phyloP scores from a whole-genome alignment of 2,888 invertebrate genomes.

The Ischnus inquisitorius region DNA sequence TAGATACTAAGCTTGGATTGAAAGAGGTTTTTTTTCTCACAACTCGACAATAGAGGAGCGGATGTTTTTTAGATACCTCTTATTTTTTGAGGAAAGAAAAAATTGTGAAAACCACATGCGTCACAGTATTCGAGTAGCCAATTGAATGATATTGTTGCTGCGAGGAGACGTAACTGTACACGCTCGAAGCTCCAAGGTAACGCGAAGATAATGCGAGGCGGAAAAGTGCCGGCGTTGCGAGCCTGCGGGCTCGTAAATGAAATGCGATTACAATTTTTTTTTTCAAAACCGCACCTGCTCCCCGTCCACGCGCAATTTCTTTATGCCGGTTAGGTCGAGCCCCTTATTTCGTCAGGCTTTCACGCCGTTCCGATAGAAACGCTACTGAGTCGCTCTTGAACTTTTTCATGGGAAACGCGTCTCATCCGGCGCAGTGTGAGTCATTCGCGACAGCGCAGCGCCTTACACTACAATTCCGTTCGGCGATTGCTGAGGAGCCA shows the following conservation, averaged over 20 bases:
- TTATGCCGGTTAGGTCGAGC: neutral
- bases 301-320: neutral
- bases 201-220: slow-evolving; percentile 4
- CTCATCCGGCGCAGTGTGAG: no score
- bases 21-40: no score
- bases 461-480: no score
- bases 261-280: slow-evolving; percentile 29
- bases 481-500: neutral
- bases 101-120: neutral
- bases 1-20: no score
- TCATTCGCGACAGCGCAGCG: no score
- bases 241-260: slow-evolving; percentile 48
- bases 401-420: neutral
- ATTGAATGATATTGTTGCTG: neutral
- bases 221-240: slow-evolving; percentile 22
- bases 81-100: no score
- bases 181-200: neutral
- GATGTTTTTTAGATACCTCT: no score
- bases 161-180: neutral
- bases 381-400: neutral
- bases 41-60: no score
- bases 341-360: neutral
- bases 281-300: slow-evolving; percentile 26
- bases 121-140: neutral
- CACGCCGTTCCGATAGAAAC: neutral